Evolutionary conservation across 30 jellyfish, hydroid and myxozoan species (phyloP).

Genomic region (Mastigias papua): DNA sequence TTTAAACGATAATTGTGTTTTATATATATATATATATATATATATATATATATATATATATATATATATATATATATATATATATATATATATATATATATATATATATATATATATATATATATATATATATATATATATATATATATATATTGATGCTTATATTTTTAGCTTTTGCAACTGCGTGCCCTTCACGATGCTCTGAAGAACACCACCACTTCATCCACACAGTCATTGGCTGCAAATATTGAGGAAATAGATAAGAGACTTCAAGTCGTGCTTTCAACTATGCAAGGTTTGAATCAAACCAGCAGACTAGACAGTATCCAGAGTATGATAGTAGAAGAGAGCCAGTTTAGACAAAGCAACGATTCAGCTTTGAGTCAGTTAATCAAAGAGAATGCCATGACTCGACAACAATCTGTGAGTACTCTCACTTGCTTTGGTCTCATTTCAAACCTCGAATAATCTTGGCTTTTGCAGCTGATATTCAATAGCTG

Average conservation of each 20-base stretch:
- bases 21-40: no score
- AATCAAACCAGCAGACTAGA: neutral
- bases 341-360: conserved; percentile 32
- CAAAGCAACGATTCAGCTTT: conserved; percentile 40
- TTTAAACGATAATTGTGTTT: no score
- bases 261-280: neutral
- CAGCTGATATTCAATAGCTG: no score
- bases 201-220: neutral
- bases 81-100: no score
- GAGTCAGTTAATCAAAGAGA: neutral
- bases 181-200: neutral
- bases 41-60: no score
- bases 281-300: neutral
- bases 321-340: conserved; percentile 25
- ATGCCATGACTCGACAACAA: neutral
- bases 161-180: neutral
- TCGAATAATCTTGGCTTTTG: no score
- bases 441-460: no score
- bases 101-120: no score
- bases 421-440: conserved; percentile 1
- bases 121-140: no score
- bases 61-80: no score
- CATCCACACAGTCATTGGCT: neutral
- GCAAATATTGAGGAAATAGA: conserved; percentile 8
- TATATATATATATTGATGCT: no score